Evolutionary conservation across 2,113 vertebrate genomes (phyloP), one percentile per base, ranked within the genome.

Genomic region (Bubo scandiacus): DNA sequence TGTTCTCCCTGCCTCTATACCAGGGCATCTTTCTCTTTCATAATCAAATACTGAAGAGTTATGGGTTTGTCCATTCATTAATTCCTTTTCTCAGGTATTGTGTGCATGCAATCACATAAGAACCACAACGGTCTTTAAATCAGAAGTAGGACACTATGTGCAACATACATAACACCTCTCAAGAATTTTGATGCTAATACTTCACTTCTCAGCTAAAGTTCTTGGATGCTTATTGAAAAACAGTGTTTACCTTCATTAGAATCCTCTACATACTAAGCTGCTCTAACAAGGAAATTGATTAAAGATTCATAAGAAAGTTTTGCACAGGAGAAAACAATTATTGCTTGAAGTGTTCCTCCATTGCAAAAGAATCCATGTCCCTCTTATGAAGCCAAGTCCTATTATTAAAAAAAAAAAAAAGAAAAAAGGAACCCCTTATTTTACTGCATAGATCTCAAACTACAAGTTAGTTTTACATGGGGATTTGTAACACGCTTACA

Each of bases 231-330:
- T 70, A 71, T 19, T 86, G 54, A 90, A 88, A 94, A 92, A 40
- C 45, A 81, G 7, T 30, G 54, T 78, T 94, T 80, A 88, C 27
- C 40, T 83, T 83, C 80, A 81, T 86, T 86, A 90, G 42, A 96
- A 91, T 62, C 62, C 8, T 66, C 63, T 66, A 77, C 0, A 0
- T 58, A 70, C 5, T 81, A 79, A 91, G 66, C 45, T 83, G 34
- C 32, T 88, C 36, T 92, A 88, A 86, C 6, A 20, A 49, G 42
- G 42, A 83, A 92, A 81, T 42, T 49, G 32, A 88, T 93, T 96
- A 93, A 93, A 90, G 58, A 95, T 92, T 94, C 67, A 80, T 80
- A 65, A 92, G 57, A 63, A 93, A 86, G 34, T 77, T 90, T 68
- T 77, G 58, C 54, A 49, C 58, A 52, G 12, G 66, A 94, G 66